These are phyloP conservation scores for Heliconius ethilla DNA, from an alignment of 2,888 invertebrate genomes.

Conservation along the genomic window DNA sequence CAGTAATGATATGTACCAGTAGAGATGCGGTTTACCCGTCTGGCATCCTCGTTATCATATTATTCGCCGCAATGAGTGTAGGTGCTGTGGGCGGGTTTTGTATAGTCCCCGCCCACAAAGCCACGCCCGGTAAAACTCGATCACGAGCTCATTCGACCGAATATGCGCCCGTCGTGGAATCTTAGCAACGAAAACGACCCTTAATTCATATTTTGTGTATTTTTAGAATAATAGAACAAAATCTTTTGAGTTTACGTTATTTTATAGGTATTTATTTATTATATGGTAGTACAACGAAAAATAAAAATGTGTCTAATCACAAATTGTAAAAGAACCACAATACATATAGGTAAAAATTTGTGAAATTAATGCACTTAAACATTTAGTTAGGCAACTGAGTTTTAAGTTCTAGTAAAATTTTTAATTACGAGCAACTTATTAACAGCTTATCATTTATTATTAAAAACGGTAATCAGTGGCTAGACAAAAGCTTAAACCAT, in stretches of 20 bases:
- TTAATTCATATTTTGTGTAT: constrained; percentile 80
- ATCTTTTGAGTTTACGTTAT: background rate
- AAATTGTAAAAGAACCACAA: no score
- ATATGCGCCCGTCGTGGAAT: constrained; percentile 93
- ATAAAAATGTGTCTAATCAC: no score
- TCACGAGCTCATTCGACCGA: constrained; percentile 88
- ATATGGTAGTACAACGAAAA: no score
- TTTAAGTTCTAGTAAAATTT: no score
- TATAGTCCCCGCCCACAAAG: constrained; percentile 49
- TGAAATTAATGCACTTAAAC: no score
- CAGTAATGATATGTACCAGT: constrained; percentile 66
- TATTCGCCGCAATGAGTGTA: constrained; percentile 52
- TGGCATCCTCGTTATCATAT: constrained; percentile 78
- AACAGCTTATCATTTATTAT: no score
- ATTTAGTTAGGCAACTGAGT: no score
- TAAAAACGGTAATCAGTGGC: no score
- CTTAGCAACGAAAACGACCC: constrained; percentile 98
- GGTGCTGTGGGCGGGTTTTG: constrained; percentile 49
- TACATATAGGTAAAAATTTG: no score
- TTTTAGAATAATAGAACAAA: background rate
- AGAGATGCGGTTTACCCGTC: constrained; percentile 70
- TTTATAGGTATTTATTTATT: background rate
- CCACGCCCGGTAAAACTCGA: constrained; percentile 45
- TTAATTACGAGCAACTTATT: no score
- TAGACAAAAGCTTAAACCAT: no score